A percentile compares a stretch with the other conserved stretches of the same genome.
Evolutionary conservation across 2,888 invertebrate species (phyloP).

Genomic region (Callosobruchus maculatus): DNA sequence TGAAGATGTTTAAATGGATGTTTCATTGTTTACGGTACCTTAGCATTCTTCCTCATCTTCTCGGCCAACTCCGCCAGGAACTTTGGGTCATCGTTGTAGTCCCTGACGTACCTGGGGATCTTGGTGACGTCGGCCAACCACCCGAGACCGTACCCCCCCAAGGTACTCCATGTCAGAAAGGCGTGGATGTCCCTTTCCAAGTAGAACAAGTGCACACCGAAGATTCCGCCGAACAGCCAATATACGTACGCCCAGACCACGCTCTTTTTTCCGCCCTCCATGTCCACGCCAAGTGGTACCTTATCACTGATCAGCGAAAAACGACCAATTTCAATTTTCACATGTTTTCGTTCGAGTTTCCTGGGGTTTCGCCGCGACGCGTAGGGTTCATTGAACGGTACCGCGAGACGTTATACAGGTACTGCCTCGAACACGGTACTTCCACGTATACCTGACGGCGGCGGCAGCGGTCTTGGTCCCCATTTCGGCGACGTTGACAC

Average conservation of each 20-base stretch:
- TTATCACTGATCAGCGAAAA: not conserved
- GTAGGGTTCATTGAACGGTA: not conserved
- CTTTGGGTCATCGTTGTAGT: conserved; percentile 71
- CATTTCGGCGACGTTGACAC: not conserved
- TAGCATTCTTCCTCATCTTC: conserved; percentile 59
- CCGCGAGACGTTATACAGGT: not conserved
- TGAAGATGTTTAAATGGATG: too few relatives aligned
- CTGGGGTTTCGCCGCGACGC: not conserved
- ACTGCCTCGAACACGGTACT: not conserved
- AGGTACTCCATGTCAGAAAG: conserved; percentile 83
- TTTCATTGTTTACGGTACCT: conserved; percentile 58
- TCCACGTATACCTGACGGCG: not conserved
- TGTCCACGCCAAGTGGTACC: not conserved
- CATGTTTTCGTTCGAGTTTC: not conserved
- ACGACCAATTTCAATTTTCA: not conserved
- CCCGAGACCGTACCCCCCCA: conserved; percentile 84
- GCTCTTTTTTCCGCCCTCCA: conserved; percentile 50
- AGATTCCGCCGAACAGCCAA: conserved; percentile 85
- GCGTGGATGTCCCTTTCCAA: conserved; percentile 85
- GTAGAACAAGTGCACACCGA: conserved; percentile 90
- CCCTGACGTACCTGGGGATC: conserved; percentile 81
- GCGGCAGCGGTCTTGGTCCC: not conserved
- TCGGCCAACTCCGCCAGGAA: conserved; percentile 62
- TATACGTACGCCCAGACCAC: conserved; percentile 70
- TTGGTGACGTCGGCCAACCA: conserved; percentile 83